Evolutionary conservation across 2,888 invertebrate species (phyloP), one percentile per base, ranked within the genome.

Genomic region (Andrena fulva): DNA sequence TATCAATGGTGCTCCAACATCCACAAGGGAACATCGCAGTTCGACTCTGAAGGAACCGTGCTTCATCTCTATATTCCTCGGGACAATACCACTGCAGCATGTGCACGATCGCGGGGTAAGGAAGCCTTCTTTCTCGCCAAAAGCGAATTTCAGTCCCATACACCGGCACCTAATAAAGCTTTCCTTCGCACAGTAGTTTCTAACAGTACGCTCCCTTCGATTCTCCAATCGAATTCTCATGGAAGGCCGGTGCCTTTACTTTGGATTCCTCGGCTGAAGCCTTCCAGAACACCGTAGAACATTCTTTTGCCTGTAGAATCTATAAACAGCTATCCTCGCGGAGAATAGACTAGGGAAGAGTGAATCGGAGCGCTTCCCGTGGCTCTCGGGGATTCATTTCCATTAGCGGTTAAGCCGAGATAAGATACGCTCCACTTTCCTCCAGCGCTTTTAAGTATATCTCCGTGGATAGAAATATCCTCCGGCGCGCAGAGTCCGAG

Each of bases 21-120:
- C 27, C 62, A 16, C 50, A 12, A 64, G 48, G 33, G 63, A 76
- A 31, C 29, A 31, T 50, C 60, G 60, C 42, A 50, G 67, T 56
- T 66, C 66, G 60, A 62, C 35, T 50, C 50, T 33, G 50, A 62
- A 80, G 27, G 27, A 20, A 4, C 59, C 64, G 76, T 50, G 68
- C 73, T 69, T 69, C 56, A 64, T 56, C 70, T 68, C 10, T 12
- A 71, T 68, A 50, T n/a, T 42, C 3, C 29, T 54, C 2, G 16
- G n/a, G 31, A 42, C 24, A n/a, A 56, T 10, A 29, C 2, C 67
- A 12, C 62, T 16, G n/a, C 75, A 29, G 48, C 74, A 83, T 83
- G 83, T 52, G 73, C 67, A 64, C 42, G 35, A 77, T 35, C 16
- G 52, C 42, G 12, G 81, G 81, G 83, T 83, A 77, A 81, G 82